Evolutionary conservation across 2,113 vertebrate genomes (phyloP).

Genomic region (Ptilonorhynchus violaceus): DNA sequence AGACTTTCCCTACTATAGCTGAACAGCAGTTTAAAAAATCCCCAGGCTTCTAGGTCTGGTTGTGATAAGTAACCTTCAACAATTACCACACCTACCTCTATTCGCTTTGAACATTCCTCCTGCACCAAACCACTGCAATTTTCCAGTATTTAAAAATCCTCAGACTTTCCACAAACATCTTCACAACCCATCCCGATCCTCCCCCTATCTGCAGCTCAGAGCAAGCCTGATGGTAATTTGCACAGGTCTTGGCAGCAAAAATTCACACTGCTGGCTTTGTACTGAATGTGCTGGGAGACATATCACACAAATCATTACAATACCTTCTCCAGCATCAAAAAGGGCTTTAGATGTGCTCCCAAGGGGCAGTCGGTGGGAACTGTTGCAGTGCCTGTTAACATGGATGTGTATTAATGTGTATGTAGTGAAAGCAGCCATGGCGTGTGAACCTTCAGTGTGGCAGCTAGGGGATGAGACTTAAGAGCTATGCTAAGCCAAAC

Average conservation of each 20-base stretch:
- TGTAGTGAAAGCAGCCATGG: not conserved
- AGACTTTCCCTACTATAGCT: not conserved
- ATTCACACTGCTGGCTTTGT: not conserved
- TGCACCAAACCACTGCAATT: not conserved
- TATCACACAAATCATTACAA: not conserved
- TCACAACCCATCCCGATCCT: not conserved
- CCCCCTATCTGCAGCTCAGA: not conserved
- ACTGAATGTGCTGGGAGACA: not conserved
- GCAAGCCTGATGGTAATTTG: not conserved
- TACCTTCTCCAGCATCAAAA: not conserved
- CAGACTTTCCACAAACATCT: not conserved
- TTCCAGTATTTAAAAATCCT: not conserved
- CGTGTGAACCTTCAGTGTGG: rapidly evolving
- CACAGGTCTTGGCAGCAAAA: not conserved
- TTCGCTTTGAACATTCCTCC: not conserved
- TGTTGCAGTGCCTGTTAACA: not conserved
- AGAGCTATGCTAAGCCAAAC: not conserved
- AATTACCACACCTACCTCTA: not conserved
- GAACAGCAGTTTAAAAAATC: not conserved
- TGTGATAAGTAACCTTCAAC: not conserved
- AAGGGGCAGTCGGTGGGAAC: not conserved
- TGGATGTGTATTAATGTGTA: not conserved
- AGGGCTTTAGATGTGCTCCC: not conserved
- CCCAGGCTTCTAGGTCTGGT: not conserved
- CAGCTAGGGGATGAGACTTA: not conserved